A percentile compares a stretch with the other conserved stretches of the same genome.
phyloP scores from a whole-genome alignment of 2,797 vertebrate genomes.

The Emydoidea blandingii region DNA sequence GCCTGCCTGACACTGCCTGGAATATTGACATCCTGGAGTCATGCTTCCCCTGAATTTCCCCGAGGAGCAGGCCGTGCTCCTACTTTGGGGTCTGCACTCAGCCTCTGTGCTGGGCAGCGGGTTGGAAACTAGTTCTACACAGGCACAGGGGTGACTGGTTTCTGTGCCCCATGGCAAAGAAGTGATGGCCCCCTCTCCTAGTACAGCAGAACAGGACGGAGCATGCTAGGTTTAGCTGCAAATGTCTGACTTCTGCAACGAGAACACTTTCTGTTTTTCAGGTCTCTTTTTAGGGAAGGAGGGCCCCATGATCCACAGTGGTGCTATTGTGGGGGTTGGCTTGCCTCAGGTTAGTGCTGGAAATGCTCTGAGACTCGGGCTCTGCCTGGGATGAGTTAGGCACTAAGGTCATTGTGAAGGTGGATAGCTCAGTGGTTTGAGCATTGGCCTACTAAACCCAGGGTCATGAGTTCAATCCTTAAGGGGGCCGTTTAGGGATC shows the following conservation, averaged over 20 bases:
- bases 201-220: not conserved
- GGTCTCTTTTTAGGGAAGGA: slow-evolving; percentile 98
- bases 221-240: not conserved
- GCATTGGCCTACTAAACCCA: too few species aligned
- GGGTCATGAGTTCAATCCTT: too few species aligned
- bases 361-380: not conserved
- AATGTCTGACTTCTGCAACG: not conserved
- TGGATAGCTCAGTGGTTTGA: too few species aligned
- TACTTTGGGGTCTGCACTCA: not conserved
- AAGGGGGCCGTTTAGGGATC: too few species aligned
- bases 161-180: not conserved
- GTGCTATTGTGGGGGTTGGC: slow-evolving; percentile 95
- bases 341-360: slow-evolving; percentile 91
- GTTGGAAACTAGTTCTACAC: not conserved
- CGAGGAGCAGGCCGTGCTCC: not conserved
- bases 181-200: not conserved
- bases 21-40: not conserved
- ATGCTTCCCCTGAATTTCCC: not conserved
- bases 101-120: not conserved
- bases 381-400: not conserved
- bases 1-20: not conserved
- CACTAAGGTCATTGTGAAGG: not conserved
- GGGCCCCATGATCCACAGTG: slow-evolving; percentile 98
- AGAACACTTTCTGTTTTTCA: slow-evolving; percentile 68
- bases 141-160: not conserved